Evolutionary conservation across 2,888 invertebrate genomes (phyloP), one percentile per base, ranked within the genome.

Genomic region (Agrochola macilenta): DNA sequence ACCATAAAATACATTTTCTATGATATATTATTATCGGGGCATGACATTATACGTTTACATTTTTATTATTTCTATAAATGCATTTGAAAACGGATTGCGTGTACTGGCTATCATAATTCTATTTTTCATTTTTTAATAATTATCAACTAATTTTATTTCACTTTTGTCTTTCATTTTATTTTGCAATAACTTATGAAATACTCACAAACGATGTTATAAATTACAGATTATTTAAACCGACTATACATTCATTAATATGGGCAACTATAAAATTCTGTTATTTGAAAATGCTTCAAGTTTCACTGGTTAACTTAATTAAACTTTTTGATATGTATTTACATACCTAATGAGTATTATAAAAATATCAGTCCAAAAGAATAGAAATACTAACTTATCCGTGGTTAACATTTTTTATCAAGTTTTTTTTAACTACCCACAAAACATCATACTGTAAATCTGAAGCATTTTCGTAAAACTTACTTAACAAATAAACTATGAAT

Each of bases 81-180:
- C 69, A 64, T 79, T 75, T 84, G 75, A 76, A 83, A 84, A 83
- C 61, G 69, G 80, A 86, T 78, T 71, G 70, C 71, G 85, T 89
- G 86, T 85, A 89, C 79, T 89, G 78, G 76, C 88, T 91, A 90
- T 86, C 65, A 77, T 87, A 86, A 79, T 81, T 76, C 87, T 89
- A 89, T 88, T 88, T 84, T 87, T 75, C 63, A 23, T 74, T 77
- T 82, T 88, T 86, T 77, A 74, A 86, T 90, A 87, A 85, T 78
- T 88, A 91, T 78, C 90, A 92, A 89, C 95, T 96, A 95, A 92
- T 89, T 78, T 91, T 93, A 93, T 94, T 95, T 96, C 96, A 96
- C 96, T 96, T 94, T 95, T 93, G 96, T 96, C 96, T 96, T 96
- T 96, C 96, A 95, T 94, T 88, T 89, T 76, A 88, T 84, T 88